A percentile compares a stretch with the other conserved stretches of the same genome.
phyloP scores from a whole-genome alignment of 2,888 invertebrate genomes.

The Ochropleura leucogaster region DNA sequence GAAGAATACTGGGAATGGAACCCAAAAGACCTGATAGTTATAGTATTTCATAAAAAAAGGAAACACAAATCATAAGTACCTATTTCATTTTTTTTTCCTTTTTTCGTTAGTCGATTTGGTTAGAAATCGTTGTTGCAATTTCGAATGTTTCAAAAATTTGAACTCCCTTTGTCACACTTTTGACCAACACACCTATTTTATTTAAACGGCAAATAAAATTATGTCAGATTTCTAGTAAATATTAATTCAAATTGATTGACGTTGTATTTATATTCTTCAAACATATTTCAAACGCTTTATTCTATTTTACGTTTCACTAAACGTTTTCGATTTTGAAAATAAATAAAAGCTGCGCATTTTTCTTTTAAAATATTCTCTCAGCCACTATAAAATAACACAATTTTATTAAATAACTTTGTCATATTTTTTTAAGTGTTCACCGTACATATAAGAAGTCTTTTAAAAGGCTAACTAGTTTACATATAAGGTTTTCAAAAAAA shows the following conservation, averaged over 20 bases:
- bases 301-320: conserved; percentile 4
- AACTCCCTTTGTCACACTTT: neutral
- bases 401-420: neutral
- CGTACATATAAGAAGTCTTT: neutral
- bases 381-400: neutral
- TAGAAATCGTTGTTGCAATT: no score
- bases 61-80: no score
- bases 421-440: neutral
- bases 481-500: neutral
- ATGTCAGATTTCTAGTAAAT: neutral
- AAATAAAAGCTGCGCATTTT: neutral
- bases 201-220: neutral
- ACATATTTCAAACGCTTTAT: conserved; percentile 14
- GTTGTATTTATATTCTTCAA: neutral
- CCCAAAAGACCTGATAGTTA: no score
- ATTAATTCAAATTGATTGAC: neutral
- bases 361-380: neutral
- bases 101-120: no score
- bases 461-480: neutral
- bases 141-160: no score
- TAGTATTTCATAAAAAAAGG: no score
- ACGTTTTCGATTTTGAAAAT: conserved; percentile 9
- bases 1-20: no score
- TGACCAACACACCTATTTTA: neutral
- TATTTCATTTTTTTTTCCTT: no score